These are phyloP conservation scores for Cylloceria caligata DNA, from an alignment of 2,888 invertebrate genomes.

Conservation along the genomic window DNA sequence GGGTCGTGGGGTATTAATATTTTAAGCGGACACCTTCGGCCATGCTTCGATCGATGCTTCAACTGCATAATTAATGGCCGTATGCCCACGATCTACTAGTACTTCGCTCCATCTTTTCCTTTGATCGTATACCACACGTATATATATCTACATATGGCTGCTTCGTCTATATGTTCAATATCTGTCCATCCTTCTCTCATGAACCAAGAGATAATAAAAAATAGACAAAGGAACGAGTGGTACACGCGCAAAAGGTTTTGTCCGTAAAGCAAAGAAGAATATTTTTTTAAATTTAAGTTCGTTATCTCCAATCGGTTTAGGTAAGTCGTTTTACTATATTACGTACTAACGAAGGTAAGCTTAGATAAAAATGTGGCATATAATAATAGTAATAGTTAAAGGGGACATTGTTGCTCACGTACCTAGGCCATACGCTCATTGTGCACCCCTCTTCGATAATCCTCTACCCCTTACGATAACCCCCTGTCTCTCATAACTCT, in stretches of 20 bases:
- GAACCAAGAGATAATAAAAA: constrained; percentile 2
- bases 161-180: constrained; percentile 9
- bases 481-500: too few species aligned
- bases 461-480: too few species aligned
- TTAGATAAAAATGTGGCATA: too few species aligned
- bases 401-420: too few species aligned
- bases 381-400: too few species aligned
- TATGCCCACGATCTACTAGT: constrained; percentile 37
- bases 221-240: not conserved
- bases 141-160: not conserved
- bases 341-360: too few species aligned
- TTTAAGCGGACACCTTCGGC: constrained; percentile 78
- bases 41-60: constrained; percentile 79
- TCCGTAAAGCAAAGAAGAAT: too few species aligned
- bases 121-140: constrained; percentile 32
- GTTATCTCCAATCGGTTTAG: too few species aligned
- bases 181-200: not conserved
- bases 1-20: constrained; percentile 78
- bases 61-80: constrained; percentile 69
- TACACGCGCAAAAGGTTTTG: not conserved
- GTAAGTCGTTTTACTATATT: too few species aligned
- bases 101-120: constrained; percentile 28
- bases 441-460: too few species aligned
- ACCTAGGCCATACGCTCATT: too few species aligned
- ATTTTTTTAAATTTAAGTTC: too few species aligned